Evolutionary conservation across 2,113 vertebrate species (phyloP), one percentile per base, ranked within the genome.

Genomic region (Phyllopteryx taeniolatus): DNA sequence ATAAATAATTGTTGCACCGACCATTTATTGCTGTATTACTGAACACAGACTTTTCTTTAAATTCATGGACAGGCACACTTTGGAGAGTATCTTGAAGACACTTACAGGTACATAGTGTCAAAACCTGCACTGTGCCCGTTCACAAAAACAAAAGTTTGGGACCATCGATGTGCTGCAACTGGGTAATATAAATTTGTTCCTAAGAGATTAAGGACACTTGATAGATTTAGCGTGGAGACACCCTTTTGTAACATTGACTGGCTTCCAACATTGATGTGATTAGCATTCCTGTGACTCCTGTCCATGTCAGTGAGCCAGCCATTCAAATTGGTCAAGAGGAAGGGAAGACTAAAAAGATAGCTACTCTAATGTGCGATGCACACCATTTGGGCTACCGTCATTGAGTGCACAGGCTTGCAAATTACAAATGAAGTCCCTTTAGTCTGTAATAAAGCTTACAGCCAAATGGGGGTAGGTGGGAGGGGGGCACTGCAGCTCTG

Each of bases 191-290:
- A 54, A 64, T 64, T 71, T 15, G 59, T 56, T 77, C 82, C 74
- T n/a, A 39, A n/a, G 64, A 66, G 69, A 75, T 79, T 51, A 70
- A 73, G 78, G 53, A 71, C 68, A 67, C 68, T 70, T 60, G 59
- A 81, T 79, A 61, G 75, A 82, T 84, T 84, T 84, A 87, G 82
- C 83, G 78, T 67, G 66, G 63, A 71, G 65, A 71, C 83, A 84
- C 61, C 81, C 77, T 87, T 83, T 66, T 86, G 75, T 83, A 90
- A 91, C 92, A 88, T 92, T 91, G 87, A 88, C 84, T 87, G 75
- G 78, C 78, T 75, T 90, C 88, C 89, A 91, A 79, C 79, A 85
- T 85, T 71, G 68, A 49, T 57, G 76, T 75, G 76, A 92, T 91
- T 90, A 89, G 87, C 85, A 90, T 91, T 84, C 81, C 53, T 69